Conservation (phyloP, 2,113 vertebrate species). For the Toxotes jaculatrix region DNA sequence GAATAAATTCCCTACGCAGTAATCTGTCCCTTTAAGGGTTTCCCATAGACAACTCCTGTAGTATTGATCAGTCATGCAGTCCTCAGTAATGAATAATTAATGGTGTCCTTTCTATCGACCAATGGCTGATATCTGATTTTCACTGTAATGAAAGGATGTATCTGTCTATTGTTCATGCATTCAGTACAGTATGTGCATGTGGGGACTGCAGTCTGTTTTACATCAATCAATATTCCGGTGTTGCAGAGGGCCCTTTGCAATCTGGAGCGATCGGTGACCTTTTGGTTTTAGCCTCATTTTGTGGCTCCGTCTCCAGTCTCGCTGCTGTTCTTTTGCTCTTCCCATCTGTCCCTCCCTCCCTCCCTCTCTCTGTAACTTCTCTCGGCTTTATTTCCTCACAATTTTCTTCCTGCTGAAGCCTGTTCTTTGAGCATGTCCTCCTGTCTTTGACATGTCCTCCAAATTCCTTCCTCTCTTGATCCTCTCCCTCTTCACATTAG, state of each 20-base stretch:
- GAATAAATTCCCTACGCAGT: constrained; percentile 1
- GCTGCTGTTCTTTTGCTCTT: constrained; percentile 22
- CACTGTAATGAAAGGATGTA: constrained; percentile 19
- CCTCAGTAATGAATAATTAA: constrained; percentile 52
- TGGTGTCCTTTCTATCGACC: constrained; percentile 19
- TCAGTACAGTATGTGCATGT: constrained; percentile 3
- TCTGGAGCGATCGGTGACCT: constrained; percentile 59
- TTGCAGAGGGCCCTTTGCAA: constrained; percentile 32
- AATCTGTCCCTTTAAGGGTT: constrained; percentile 20
- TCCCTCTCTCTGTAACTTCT: constrained; percentile 3
- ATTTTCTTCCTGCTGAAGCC: neutral
- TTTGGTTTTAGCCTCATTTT: constrained; percentile 61
- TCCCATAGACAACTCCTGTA: constrained; percentile 31
- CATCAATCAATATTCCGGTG: constrained; percentile 53
- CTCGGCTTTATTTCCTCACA: neutral
- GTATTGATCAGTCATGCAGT: constrained; percentile 60
- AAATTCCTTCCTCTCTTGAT: neutral
- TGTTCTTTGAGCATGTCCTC: neutral
- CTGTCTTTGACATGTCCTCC: constrained; percentile 1
- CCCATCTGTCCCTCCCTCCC: constrained; percentile 27
- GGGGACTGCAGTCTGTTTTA: constrained; percentile 27
- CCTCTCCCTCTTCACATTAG: neutral
- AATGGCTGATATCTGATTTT: constrained; percentile 29
- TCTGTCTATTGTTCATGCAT: constrained; percentile 15
- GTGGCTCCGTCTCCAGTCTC: constrained; percentile 24